phyloP scores from a whole-genome alignment of 2,888 invertebrate species.

The Rhabditoides inermis region DNA sequence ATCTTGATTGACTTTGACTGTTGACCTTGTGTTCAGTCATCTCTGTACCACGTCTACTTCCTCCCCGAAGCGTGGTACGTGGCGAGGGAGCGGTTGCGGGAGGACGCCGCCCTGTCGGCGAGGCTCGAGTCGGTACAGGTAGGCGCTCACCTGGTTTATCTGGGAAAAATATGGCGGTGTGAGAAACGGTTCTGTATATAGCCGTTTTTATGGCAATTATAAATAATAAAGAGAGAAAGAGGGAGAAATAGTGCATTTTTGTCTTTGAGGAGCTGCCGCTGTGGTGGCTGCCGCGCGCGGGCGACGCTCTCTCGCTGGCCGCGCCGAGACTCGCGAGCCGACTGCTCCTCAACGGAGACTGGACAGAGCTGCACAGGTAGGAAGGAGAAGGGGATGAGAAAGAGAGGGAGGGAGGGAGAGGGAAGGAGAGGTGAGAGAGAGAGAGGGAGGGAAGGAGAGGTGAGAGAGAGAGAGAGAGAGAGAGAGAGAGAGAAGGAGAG shows the following conservation, averaged over 20 bases:
- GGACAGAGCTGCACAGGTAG: conserved; percentile 11
- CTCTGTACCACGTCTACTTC: conserved; percentile 30
- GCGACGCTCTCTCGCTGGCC: conserved; percentile 25
- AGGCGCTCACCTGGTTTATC: too few relatives aligned
- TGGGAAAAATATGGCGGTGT: too few relatives aligned
- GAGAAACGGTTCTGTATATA: too few relatives aligned
- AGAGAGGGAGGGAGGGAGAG: neutral
- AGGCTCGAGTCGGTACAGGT: too few relatives aligned
- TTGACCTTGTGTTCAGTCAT: conserved; percentile 17
- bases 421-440: neutral
- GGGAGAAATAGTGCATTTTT: too few relatives aligned
- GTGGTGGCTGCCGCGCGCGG: conserved; percentile 31
- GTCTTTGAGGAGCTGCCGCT: conserved; percentile 26
- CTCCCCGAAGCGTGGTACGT: conserved; percentile 37
- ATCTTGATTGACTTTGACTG: too few relatives aligned
- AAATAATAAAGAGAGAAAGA: too few relatives aligned
- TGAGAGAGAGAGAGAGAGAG: neutral
- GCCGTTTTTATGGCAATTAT: too few relatives aligned
- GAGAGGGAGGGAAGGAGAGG: neutral
- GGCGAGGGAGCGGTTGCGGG: conserved; percentile 27
- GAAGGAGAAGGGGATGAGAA: neutral
- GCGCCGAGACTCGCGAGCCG: conserved; percentile 23
- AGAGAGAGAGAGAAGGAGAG: too few relatives aligned
- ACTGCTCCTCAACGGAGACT: conserved; percentile 27
- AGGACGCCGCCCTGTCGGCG: too few relatives aligned